phyloP scores from a whole-genome alignment of 2,113 vertebrate species.

The Mus musculus region GRCm39 chr16:96348501-96349000 shows the following conservation, averaged over 20 bases:
- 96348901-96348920: neutral
- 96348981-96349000: neutral
- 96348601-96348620: neutral
- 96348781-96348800: conserved; percentile 54
- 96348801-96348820: conserved; percentile 39
- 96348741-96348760: neutral
- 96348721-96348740: conserved; percentile 29
- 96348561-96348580: neutral
- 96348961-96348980: neutral
- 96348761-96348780: neutral
- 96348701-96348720: neutral
- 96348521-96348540: neutral
- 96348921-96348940: neutral
- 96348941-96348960: neutral
- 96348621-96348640: neutral
- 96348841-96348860: neutral
- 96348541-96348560: neutral
- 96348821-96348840: neutral
- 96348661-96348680: neutral
- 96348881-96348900: neutral
- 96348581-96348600: neutral
- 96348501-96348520: fast-evolving
- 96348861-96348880: neutral
- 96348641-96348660: neutral
- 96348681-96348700: neutral